Evolutionary conservation across 1,140 invertebrate species (phyloP).

Genomic region (Diorhabda elongata): DNA sequence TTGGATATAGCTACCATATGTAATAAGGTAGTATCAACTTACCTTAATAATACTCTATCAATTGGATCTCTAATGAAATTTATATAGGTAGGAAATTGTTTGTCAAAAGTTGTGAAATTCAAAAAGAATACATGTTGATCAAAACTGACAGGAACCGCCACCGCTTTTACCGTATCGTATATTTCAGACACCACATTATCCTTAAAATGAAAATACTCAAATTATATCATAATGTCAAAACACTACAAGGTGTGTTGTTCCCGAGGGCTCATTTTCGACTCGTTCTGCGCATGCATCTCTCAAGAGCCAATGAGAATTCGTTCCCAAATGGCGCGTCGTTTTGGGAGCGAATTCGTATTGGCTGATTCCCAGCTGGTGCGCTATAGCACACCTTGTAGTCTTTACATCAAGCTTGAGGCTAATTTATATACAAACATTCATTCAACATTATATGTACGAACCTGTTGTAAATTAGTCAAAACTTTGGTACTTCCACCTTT

Average conservation of each 20-base stretch:
- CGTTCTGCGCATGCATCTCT: too few relatives aligned
- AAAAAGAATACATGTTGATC: constrained; percentile 62
- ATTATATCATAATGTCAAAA: too few relatives aligned
- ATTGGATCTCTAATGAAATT: constrained; percentile 64
- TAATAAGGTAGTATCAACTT: constrained; percentile 3
- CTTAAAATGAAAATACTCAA: constrained; percentile 41
- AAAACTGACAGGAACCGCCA: constrained; percentile 58
- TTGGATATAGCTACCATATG: background rate
- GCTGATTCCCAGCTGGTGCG: too few relatives aligned
- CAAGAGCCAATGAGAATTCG: too few relatives aligned
- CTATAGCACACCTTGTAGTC: too few relatives aligned
- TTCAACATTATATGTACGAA: constrained; percentile 25
- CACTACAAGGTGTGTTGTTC: too few relatives aligned
- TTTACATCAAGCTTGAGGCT: too few relatives aligned
- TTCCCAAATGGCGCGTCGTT: too few relatives aligned
- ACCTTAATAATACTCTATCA: constrained; percentile 47
- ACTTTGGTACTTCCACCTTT: constrained; percentile 47
- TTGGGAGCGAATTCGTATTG: too few relatives aligned
- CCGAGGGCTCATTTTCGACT: too few relatives aligned
- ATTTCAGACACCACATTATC: constrained; percentile 55
- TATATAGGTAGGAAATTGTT: constrained; percentile 60
- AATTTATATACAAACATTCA: background rate
- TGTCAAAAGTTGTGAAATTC: constrained; percentile 59
- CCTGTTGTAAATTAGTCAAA: constrained; percentile 51
- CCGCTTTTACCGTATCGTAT: constrained; percentile 51